A percentile compares a stretch with the other conserved stretches of the same genome.
These are phyloP conservation scores for Eriosoma lanigerum DNA, from an alignment of 1,140 invertebrate genomes.

Conservation along the genomic window DNA sequence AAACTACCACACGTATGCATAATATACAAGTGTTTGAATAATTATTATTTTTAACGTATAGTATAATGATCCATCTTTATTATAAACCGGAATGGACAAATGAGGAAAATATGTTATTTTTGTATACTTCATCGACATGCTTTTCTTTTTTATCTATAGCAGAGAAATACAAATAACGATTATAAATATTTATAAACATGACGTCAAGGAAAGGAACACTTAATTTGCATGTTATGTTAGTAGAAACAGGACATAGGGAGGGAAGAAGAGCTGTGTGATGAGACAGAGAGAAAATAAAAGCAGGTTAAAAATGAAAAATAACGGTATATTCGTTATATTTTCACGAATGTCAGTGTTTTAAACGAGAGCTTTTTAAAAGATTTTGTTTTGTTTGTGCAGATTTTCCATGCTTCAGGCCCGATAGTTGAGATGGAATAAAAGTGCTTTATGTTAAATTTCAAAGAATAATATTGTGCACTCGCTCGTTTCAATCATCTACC, in stretches of 20 bases:
- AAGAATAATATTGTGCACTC: slow-evolving; percentile 27
- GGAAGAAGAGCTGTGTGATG: neutral
- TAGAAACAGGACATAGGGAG: neutral
- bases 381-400: neutral
- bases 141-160: neutral
- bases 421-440: neutral
- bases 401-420: neutral
- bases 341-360: slow-evolving; percentile 13
- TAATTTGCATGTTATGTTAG: slow-evolving; percentile 25
- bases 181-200: neutral
- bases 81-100: slow-evolving; percentile 4
- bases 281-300: neutral
- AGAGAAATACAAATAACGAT: slow-evolving; percentile 4
- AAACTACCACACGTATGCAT: no score
- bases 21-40: neutral
- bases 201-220: neutral
- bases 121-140: neutral
- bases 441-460: slow-evolving; percentile 29
- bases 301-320: slow-evolving; percentile 26
- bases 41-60: slow-evolving; percentile 1
- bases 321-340: slow-evolving; percentile 6
- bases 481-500: slow-evolving; percentile 17
- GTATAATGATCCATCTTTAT: neutral
- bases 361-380: neutral
- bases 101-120: slow-evolving; percentile 4